Evolutionary conservation across 2,888 invertebrate species (phyloP).

Genomic region (Napeogenes inachia): DNA sequence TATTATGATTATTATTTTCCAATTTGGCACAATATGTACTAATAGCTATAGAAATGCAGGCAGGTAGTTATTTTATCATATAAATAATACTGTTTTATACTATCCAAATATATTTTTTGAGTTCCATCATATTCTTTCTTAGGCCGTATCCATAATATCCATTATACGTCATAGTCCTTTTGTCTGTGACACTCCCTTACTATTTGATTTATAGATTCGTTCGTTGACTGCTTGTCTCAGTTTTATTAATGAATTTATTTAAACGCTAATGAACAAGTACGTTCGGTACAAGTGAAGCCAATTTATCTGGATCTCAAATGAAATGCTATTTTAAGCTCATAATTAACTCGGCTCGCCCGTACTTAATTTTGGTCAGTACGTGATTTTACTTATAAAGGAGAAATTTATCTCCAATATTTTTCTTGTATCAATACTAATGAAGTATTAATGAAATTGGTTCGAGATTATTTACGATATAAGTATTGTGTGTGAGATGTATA

Average conservation of each 20-base stretch:
- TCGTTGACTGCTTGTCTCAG: conserved; percentile 71
- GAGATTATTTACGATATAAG: no score
- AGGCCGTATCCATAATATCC: background rate
- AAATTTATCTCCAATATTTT: conserved; percentile 5
- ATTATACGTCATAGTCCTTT: conserved; percentile 60
- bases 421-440: conserved; percentile 5
- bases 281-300: conserved; percentile 71
- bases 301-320: conserved; percentile 63
- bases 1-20: no score
- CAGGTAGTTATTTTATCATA: no score
- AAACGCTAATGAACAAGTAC: conserved; percentile 75
- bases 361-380: conserved; percentile 12
- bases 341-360: conserved; percentile 39
- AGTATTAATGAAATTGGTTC: background rate
- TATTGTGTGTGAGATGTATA: no score
- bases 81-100: no score
- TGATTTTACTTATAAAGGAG: conserved; percentile 8
- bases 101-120: background rate
- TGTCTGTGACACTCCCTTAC: conserved; percentile 74
- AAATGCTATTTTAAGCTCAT: conserved; percentile 60
- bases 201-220: conserved; percentile 76
- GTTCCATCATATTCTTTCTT: no score
- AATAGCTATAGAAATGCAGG: no score
- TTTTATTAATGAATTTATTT: conserved; percentile 77
- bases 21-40: no score